Conservation (phyloP, 2,888 invertebrate genomes). For the Melanostoma scalare region DNA sequence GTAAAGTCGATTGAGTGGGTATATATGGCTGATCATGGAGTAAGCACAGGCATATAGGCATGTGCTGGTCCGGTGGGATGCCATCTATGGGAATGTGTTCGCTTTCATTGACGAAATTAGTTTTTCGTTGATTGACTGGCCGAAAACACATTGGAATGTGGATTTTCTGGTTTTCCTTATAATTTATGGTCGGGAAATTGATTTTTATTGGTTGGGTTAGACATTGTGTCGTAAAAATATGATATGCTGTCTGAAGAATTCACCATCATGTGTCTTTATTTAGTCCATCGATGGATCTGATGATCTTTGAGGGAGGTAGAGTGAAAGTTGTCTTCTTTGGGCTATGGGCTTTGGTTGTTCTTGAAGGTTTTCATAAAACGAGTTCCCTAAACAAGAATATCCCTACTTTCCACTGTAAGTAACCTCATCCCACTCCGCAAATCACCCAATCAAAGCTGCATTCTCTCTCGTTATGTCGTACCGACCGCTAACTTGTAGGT, state of each 20-base stretch:
- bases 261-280: background rate
- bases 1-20: slow-evolving; percentile 33
- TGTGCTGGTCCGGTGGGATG: slow-evolving; percentile 8
- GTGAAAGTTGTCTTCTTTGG: too few relatives aligned
- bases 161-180: slow-evolving; percentile 18
- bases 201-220: slow-evolving; percentile 6
- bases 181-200: slow-evolving; percentile 11
- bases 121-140: slow-evolving; percentile 56
- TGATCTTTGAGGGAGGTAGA: slow-evolving; percentile 3
- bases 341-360: too few relatives aligned
- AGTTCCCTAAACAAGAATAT: too few relatives aligned
- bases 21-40: background rate
- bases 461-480: too few relatives aligned
- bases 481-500: too few relatives aligned
- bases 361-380: too few relatives aligned
- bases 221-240: slow-evolving; percentile 17
- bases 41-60: background rate
- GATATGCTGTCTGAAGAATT: slow-evolving; percentile 21
- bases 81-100: slow-evolving; percentile 60
- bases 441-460: too few relatives aligned
- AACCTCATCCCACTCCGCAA: too few relatives aligned
- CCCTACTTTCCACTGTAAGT: too few relatives aligned
- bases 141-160: slow-evolving; percentile 59
- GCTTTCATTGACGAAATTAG: slow-evolving; percentile 70
- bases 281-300: background rate